These are phyloP conservation scores for Drosophila affinis DNA, from an alignment of 2,888 invertebrate species.

Conservation along the genomic window DNA sequence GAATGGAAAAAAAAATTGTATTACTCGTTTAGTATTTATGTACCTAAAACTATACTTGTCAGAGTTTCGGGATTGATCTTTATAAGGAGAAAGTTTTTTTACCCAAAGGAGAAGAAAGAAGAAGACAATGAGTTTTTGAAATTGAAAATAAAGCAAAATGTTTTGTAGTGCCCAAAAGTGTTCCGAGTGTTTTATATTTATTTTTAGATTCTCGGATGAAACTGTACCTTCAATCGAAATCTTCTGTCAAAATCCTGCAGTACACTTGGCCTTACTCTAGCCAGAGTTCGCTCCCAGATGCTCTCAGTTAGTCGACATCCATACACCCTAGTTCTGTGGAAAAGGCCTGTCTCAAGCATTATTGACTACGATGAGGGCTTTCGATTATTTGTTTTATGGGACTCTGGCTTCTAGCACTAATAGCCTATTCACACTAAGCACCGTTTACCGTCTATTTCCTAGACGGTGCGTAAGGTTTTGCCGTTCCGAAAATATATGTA, in stretches of 20 bases:
- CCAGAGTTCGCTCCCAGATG: not conserved
- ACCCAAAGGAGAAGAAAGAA: slow-evolving; percentile 16
- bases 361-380: no score
- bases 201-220: not conserved
- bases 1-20: slow-evolving; percentile 48
- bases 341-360: not conserved
- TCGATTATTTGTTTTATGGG: not conserved
- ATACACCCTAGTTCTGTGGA: no score
- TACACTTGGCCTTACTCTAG: not conserved
- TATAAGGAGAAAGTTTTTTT: slow-evolving; percentile 20
- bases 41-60: slow-evolving; percentile 38
- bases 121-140: slow-evolving; percentile 26
- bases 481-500: no score
- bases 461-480: no score
- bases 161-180: slow-evolving; percentile 65
- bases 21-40: slow-evolving; percentile 70
- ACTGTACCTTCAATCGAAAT: not conserved
- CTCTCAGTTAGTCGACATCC: not conserved
- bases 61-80: slow-evolving; percentile 28
- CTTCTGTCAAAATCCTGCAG: not conserved
- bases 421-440: no score
- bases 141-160: slow-evolving; percentile 49
- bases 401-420: not conserved
- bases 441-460: no score
- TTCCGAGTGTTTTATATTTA: not conserved